Evolutionary conservation across 1,140 invertebrate species (phyloP), one percentile per base, ranked within the genome.

Genomic region (Neoseiulus cucumeris): DNA sequence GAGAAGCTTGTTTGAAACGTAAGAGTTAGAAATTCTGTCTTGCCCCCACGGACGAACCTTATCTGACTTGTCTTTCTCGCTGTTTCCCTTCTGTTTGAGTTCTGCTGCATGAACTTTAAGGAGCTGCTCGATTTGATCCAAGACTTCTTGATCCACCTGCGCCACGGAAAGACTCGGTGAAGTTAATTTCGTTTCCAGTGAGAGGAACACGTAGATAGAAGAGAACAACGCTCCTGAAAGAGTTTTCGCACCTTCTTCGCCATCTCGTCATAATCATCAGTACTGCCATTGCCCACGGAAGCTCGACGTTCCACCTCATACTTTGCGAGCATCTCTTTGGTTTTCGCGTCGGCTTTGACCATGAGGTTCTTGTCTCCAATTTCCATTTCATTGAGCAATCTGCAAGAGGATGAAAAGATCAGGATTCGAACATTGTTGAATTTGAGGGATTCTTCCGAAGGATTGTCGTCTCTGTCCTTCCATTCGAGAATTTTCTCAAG

Each of bases 291-390:
- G 51, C 51, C 33, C 17, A 33, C 87, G 33, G 33, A 4, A 6
- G 33, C 4, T 42, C 67, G 68, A 20, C 68, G 72, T 64, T 68
- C 73, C 14, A 67, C 84, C 82, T 91, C 92, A 74, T 91, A 96
- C 68, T 92, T 87, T 76, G 95, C 91, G 68, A 97, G 79, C 55
- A 91, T 82, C 64, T 87, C 84, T 80, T 94, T 91, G 68, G 92
- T 93, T 81, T 98, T 98, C 41, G 91, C 89, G 79, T 97, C 94
- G n/a, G 95, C 91, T 80, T 93, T 92, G 0, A 93, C 92, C 30
- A 97, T 85, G 67, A 98, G 78, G 73, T 87, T 87, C 75, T 94
- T 96, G 42, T 90, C 91, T 45, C 87, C 89, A 68, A 98, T 85
- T 77, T 88, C 84, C 75, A 91, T 85, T 70, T 95, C 91, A 78